These are phyloP conservation scores for Enteromius trimaculatus DNA, from an alignment of 2,797 vertebrate species.

Conservation along the genomic window DNA sequence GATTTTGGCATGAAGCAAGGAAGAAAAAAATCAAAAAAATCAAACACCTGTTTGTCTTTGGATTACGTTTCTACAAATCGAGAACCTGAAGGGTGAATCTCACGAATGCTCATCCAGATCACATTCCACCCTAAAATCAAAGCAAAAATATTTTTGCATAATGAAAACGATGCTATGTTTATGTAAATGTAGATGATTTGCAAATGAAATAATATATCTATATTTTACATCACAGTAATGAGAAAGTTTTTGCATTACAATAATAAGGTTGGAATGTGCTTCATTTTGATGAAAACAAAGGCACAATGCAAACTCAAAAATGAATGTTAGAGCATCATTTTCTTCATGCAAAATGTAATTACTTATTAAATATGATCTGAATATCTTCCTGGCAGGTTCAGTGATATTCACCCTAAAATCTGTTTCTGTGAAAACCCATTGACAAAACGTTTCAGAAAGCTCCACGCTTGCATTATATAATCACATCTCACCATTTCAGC, in stretches of 20 bases:
- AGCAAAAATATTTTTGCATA: neutral
- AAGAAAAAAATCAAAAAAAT: neutral
- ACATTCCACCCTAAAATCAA: neutral
- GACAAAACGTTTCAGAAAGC: neutral
- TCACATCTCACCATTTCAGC: constrained; percentile 1
- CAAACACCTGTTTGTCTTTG: constrained; percentile 24
- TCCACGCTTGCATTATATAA: neutral
- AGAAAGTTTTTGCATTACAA: no score
- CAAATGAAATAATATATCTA: neutral
- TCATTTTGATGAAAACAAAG: constrained; percentile 8
- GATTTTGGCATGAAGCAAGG: constrained; percentile 47
- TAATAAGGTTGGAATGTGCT: neutral
- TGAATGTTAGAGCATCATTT: neutral
- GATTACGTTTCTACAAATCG: neutral
- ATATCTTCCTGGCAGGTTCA: constrained; percentile 5
- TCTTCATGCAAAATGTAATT: neutral
- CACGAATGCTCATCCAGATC: constrained; percentile 20
- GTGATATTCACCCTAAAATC: constrained; percentile 13
- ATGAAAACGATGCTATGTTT: neutral
- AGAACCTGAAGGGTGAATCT: constrained; percentile 7
- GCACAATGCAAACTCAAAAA: neutral
- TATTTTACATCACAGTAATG: neutral
- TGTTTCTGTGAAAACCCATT: neutral
- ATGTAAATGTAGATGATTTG: constrained; percentile 6
- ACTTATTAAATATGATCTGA: constrained; percentile 4